Evolutionary conservation across 2,888 invertebrate species (phyloP), one percentile per base, ranked within the genome.

Genomic region (Cremastobaeus sp.): DNA sequence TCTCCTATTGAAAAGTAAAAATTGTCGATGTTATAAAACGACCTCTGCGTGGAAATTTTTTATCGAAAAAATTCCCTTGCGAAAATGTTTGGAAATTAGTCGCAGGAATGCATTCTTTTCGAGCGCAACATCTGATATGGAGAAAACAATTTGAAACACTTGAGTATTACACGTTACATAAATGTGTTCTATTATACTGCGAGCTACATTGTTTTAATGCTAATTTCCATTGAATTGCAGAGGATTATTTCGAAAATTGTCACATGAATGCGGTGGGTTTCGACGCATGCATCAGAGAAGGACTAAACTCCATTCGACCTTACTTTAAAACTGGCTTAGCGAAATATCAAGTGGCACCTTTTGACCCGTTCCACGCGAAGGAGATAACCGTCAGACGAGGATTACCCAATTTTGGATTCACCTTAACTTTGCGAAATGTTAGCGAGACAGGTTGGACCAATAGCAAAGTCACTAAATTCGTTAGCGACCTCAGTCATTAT

Each of bases 381-480:
- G 92, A 92, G 82, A 90, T 95, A 15, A 90, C 90, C 30, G 92
- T 92, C 76, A 88, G 89, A 30, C 90, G 93, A 0, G 91, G 92
- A 4, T 89, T 91, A 43, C 89, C 90, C 2, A 90, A 92, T 52
- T 88, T 93, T 37, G 92, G 93, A 28, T 94, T 94, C 84, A 91
- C 91, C 25, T 89, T 95, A 43, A 91, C 91, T 1, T 88, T 95
- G n/a, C 91, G 89, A 62, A 92, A 95, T 81, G 92, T 95, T 4
- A 92, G 90, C 48, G 95, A 95, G 84, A 90, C 90, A 64, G 95
- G 95, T 30, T 95, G 95, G 94, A 90, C 92, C 0, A 88, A 89
- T 9, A 95, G 95, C 15, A 92, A 92, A 81, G 92, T 95, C 70
- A 94, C 93, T 6, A 93, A 92, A 85, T 93, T 93, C 84, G 93